Evolutionary conservation across 2,888 invertebrate species (phyloP), one percentile per base, ranked within the genome.

Genomic region (Desoria tigrina): DNA sequence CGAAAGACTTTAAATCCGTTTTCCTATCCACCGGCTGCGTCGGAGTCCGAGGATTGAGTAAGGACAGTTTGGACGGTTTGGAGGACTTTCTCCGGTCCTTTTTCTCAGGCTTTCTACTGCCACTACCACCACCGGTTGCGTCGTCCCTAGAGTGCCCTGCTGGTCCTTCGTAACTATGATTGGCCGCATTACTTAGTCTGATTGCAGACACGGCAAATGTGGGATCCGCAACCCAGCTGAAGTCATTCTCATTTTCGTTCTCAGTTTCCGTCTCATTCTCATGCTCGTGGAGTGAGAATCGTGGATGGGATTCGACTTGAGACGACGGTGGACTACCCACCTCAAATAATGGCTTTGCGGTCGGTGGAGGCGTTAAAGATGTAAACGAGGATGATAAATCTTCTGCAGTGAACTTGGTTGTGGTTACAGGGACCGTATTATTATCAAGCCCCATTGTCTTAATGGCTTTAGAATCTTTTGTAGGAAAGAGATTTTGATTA

Each of bases 181-280:
- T 27, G 21, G 55, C 16, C 21, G n/a, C 32, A 16, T 55, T 55
- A 7, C 21, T 18, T 27, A 65, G 37, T 27, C 69, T 69, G 27
- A 70, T 65, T 1, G 72, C 72, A 3, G 66, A 63, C 14, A 68
- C 72, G n/a, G 72, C 72, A 65, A 66, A 70, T 51, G 66, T 61
- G 16, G 72, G 72, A 53, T 70, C 66, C 7, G 70, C 56, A 27
- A 68, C 68, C 72, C 72, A 72, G 11, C 37, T 59, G 11, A 45
- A 39, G 53, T 68, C 71, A 51, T 42, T 59, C 42, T 69, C 69
- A 58, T 61, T 65, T 23, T 66, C 63, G 49, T 63, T 61, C 23
- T 56, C 58, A 1, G 45, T 63, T 6, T n/a, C 16, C 28, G 61
- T 64, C 39, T 69, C 63, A 50, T 18, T 61, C 42, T 63, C 66